Percentiles rank a stretch among this genome's conserved stretches.
phyloP scores from a whole-genome alignment of 2,888 invertebrate genomes.

The Tortrix viridana region DNA sequence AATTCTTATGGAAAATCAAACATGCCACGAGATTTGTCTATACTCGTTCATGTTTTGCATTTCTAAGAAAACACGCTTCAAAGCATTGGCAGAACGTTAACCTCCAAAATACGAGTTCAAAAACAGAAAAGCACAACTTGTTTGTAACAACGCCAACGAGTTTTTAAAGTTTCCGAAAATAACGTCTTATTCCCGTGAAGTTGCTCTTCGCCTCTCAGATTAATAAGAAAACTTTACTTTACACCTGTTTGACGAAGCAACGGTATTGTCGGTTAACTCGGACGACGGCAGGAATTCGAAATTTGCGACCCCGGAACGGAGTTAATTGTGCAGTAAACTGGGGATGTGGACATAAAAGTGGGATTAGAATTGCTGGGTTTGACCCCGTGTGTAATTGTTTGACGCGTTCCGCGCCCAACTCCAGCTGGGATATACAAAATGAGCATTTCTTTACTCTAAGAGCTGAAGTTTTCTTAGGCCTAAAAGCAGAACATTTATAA shows the following conservation, averaged over 20 bases:
- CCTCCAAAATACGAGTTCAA: constrained; percentile 16
- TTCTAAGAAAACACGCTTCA: neutral
- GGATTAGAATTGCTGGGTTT: neutral
- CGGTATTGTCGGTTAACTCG: constrained; percentile 20
- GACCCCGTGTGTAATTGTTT: neutral
- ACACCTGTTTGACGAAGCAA: constrained; percentile 28
- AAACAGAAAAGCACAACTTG: constrained; percentile 33
- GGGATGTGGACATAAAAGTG: constrained; percentile 5
- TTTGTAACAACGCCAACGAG: constrained; percentile 32
- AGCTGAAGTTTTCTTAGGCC: too few relatives aligned
- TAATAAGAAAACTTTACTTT: constrained; percentile 34
- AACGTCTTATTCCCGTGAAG: constrained; percentile 24
- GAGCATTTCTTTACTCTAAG: too few relatives aligned
- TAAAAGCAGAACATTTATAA: too few relatives aligned
- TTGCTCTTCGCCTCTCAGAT: constrained; percentile 17
- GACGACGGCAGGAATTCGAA: constrained; percentile 6
- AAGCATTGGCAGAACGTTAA: constrained; percentile 27
- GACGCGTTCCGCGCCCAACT: neutral
- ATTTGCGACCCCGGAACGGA: constrained; percentile 7
- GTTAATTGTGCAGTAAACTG: constrained; percentile 12
- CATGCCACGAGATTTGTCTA: too few relatives aligned
- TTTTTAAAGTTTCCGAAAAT: constrained; percentile 33
- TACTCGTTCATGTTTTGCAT: too few relatives aligned
- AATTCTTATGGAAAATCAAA: too few relatives aligned
- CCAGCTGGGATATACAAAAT: too few relatives aligned